Base-by-base conservation (phyloP, 2,797 vertebrate genomes). In the Xerus rutilus region DNA sequence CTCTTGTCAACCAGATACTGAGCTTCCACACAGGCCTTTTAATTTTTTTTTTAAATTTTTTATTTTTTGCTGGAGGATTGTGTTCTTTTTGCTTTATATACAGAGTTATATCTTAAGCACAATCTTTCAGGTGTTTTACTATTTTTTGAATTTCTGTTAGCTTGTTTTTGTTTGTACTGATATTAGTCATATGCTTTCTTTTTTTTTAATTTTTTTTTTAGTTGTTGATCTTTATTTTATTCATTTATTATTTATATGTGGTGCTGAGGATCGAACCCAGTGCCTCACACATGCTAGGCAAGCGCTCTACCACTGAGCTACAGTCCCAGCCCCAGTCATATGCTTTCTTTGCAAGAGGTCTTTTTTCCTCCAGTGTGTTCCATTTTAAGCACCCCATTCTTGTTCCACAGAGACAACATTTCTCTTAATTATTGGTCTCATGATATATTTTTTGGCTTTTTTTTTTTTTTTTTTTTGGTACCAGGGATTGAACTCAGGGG, bases 301-400 rank as follows among this genome's bases (percentile, higher is more conserved):
- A 39, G 39, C 39, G 3, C 39, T 39, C 39, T 39, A 39, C 39
- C 39, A 39, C 39, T 39, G 39, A 39, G 39, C 39, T 39, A 39
- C 39, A 39, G 39, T 39, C 39, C 39, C 39, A 39, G 39, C 39
- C 39, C 39, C 39, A 20, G 65, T 59, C 15, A 32, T 65, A 64
- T 69, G 92, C 77, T 59, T 21, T 65, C 39, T 52, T 92, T 86
- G 64, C 25, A 82, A 76, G 17, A 39, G 30, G 5, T 62, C 6
- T 57, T 76, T 69, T 90, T 82, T 85, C 52, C 25, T 70, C 7
- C 4, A 74, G 8, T 85, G 12, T 65, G 6, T 76, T 78, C 86
- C 47, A 90, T 94, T 86, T 86, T 78, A 82, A 92, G 69, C 35
- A 73, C 72, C 23, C 21, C 57, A 77, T 49, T 84, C 35, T 85